phyloP scores from a whole-genome alignment of 2,888 invertebrate genomes.

The Rhamphomyia laevipes region DNA sequence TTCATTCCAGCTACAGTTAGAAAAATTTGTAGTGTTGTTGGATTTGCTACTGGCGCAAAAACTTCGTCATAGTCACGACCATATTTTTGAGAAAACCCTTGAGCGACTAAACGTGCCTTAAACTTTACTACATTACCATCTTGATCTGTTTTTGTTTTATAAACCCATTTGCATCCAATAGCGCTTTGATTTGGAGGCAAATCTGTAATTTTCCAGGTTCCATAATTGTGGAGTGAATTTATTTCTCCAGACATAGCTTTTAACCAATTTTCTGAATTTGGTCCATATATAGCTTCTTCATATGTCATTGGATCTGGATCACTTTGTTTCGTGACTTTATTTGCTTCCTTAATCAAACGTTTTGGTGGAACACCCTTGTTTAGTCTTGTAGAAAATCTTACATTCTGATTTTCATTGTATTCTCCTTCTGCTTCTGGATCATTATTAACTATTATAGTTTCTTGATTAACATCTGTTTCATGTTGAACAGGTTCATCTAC shows the following conservation, averaged over 20 bases:
- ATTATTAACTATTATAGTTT: not conserved
- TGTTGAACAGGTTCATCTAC: not conserved
- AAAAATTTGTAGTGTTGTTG: not conserved
- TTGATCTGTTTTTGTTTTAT: not conserved
- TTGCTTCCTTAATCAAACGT: not conserved
- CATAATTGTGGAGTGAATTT: not conserved
- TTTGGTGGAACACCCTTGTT: not conserved
- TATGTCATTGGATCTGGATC: not conserved
- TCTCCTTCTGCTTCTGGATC: not conserved
- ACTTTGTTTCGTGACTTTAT: not conserved
- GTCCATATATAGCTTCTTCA: not conserved
- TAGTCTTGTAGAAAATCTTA: not conserved
- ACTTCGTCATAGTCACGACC: too few relatives aligned
- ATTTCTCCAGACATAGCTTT: not conserved
- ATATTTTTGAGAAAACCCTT: constrained; percentile 5
- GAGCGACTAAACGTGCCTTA: constrained; percentile 6
- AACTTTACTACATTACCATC: not conserved
- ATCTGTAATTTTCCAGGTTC: not conserved
- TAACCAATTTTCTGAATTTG: not conserved
- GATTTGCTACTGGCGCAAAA: constrained; percentile 1
- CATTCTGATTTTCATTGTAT: not conserved
- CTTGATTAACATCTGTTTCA: not conserved
- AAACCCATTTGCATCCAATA: not conserved
- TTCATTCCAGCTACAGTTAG: not conserved
- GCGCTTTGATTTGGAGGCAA: not conserved